Base-by-base conservation (phyloP, 2,797 vertebrate genomes). In the Apodemus agrarius region DNA sequence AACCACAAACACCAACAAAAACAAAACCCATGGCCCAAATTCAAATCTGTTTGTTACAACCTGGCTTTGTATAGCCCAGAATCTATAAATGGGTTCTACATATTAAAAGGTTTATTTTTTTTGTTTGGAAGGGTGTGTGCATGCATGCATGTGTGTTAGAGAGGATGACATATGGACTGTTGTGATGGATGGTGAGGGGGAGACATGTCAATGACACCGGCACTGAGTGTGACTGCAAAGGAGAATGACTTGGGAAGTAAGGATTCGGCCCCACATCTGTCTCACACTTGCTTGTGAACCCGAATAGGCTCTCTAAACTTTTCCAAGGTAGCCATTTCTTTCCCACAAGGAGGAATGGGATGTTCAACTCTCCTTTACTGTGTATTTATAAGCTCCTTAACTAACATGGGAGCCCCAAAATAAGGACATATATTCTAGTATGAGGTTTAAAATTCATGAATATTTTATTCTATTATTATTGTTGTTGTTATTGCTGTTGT, bases 401-500 rank as follows among this genome's bases (percentile, higher is more conserved):
- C 37, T 29, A 34, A 34, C 43, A 57, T 14, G 3, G 37, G 14
- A 34, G 8, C 52, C 78, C 82, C 34, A 52, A 81, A 90, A 46
- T 88, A 52, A 96, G 89, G 37, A 34, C 34, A 26, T 3, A 3
- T n/a, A 59, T 81, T 43, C 69, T 57, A 87, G 24, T 37, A 22
- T 82, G 95, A 82, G 54, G 57, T 90, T 78, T 85, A n/a, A 80
- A 95, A 94, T 72, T 83, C 4, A 61, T 6, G 5, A 37, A 67
- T 65, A 63, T 19, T 40, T 75, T 75, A 24, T 90, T 87, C 69
- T 72, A 21, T 72, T 72, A 21, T 72, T 37, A 9, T 72, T n/a
- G 10, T 63, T 31, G 22, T 63, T 9, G 10, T 26, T 21, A 31
- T 69, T n/a, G 17, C n/a, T 69, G 17, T 69, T n/a, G 17, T 69